Percentiles rank a stretch among this genome's conserved stretches.
Conservation (phyloP, 2,797 vertebrate genomes). For the Aphelocoma californica region DNA sequence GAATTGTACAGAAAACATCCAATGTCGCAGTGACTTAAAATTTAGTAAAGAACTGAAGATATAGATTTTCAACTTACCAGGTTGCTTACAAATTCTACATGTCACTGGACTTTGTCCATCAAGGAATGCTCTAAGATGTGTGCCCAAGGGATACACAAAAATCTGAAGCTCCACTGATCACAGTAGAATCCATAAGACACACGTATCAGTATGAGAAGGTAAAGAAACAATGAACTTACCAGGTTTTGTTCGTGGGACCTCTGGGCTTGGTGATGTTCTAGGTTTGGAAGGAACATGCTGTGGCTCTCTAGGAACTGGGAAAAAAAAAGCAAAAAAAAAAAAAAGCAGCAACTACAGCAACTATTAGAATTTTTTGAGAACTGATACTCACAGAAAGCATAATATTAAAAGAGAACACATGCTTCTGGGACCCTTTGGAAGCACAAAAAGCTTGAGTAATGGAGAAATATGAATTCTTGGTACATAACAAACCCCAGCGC, state of each 20-base stretch:
- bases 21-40: background rate
- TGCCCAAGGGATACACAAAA: background rate
- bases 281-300: slow-evolving; percentile 36
- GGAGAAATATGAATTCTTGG: background rate
- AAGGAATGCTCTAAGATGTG: background rate
- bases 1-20: background rate
- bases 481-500: background rate
- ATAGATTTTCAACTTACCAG: background rate
- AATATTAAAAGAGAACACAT: background rate
- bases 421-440: background rate
- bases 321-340: background rate
- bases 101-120: background rate
- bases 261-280: slow-evolving; percentile 58
- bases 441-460: background rate
- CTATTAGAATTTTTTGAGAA: background rate
- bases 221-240: slow-evolving; percentile 62
- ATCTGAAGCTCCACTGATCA: background rate
- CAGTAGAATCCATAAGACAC: background rate
- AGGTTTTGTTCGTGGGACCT: slow-evolving; percentile 57
- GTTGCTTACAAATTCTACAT: background rate
- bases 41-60: background rate
- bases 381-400: background rate
- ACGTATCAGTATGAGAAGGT: background rate
- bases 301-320: slow-evolving; percentile 70
- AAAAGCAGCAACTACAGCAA: background rate